Percentiles rank a stretch among this genome's conserved stretches.
phyloP scores from a whole-genome alignment of 2,113 vertebrate species.

The Pluvianellus socialis region DNA sequence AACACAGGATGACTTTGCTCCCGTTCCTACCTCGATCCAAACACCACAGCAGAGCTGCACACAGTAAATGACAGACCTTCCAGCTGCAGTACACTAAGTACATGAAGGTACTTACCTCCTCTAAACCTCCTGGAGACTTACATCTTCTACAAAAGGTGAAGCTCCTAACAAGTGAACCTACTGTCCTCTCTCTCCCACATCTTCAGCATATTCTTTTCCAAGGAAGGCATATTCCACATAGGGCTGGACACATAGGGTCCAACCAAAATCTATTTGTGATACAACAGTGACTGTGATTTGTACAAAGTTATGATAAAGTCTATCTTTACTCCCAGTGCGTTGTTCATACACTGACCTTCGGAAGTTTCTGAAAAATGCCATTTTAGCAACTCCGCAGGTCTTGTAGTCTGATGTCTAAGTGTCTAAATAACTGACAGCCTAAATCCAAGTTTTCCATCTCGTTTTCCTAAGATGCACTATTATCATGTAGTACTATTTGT shows the following conservation, averaged over 20 bases:
- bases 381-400: not conserved
- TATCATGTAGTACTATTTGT: not conserved
- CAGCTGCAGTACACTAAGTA: not conserved
- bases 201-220: not conserved
- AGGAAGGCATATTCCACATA: fast-evolving
- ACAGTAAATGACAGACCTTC: not conserved
- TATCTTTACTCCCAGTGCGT: not conserved
- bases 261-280: not conserved
- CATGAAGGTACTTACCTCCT: not conserved
- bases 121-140: not conserved
- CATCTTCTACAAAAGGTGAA: not conserved
- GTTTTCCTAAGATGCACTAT: not conserved
- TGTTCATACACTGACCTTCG: not conserved
- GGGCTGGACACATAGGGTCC: not conserved
- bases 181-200: not conserved
- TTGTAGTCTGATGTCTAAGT: not conserved
- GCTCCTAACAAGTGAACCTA: not conserved
- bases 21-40: not conserved
- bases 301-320: not conserved
- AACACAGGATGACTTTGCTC: not conserved
- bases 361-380: not conserved
- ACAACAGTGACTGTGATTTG: not conserved
- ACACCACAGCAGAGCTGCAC: not conserved
- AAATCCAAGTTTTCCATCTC: not conserved
- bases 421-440: not conserved